Percentiles rank a stretch among this genome's conserved stretches.
Conservation (phyloP, 1,140 invertebrate genomes). For the Ladona fulva region DNA sequence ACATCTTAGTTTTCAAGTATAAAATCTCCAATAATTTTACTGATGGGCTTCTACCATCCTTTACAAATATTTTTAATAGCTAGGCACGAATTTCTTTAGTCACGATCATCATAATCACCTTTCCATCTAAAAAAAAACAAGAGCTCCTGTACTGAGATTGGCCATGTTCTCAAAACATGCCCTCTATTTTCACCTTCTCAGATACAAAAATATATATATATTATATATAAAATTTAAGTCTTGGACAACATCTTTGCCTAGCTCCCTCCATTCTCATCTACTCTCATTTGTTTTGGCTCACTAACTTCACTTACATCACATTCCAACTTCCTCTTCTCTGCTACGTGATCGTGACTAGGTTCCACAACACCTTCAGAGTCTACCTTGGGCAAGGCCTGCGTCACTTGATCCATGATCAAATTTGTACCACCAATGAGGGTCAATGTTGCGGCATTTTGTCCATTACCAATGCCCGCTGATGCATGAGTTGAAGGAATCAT, state of each 20-base stretch:
- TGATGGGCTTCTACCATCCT: background rate
- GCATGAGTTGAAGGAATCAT: background rate
- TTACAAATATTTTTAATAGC: background rate
- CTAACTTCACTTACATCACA: background rate
- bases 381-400: background rate
- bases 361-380: background rate
- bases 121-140: background rate
- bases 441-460: background rate
- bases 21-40: background rate
- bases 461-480: background rate
- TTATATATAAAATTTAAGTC: background rate
- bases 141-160: background rate
- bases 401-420: conserved; percentile 9
- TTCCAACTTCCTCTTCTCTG: background rate
- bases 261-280: conserved; percentile 1
- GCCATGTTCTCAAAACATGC: background rate
- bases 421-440: background rate
- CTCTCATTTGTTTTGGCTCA: background rate
- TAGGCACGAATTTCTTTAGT: background rate
- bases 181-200: background rate
- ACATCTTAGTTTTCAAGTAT: background rate
- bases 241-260: background rate
- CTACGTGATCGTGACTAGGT: background rate
- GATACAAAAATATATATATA: background rate
- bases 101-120: background rate